Percentiles rank a stretch among this genome's conserved stretches.
These are phyloP conservation scores for Sebastes baramenuke DNA, from an alignment of 2,797 vertebrate species.

Conservation along the genomic window DNA sequence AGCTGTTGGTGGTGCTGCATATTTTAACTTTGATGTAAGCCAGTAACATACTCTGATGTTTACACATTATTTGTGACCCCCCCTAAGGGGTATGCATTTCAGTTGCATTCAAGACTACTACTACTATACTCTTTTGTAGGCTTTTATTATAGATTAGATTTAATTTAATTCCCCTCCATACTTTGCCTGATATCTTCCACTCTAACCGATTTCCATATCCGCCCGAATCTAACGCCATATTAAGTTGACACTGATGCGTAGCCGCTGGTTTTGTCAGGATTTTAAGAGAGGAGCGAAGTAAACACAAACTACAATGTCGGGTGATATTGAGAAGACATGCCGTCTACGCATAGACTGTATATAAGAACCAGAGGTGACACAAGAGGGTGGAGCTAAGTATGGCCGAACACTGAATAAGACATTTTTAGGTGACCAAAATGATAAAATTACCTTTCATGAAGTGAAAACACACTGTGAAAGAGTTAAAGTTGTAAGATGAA, in stretches of 20 bases:
- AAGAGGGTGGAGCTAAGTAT: too few species aligned
- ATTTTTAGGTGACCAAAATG: too few species aligned
- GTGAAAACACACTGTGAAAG: too few species aligned
- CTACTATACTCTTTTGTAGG: neutral
- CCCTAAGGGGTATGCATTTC: neutral
- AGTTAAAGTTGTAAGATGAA: too few species aligned
- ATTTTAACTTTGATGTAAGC: slow-evolving; percentile 3
- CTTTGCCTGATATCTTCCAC: neutral
- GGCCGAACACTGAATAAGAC: too few species aligned
- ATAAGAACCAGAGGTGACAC: too few species aligned
- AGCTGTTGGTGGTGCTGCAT: neutral
- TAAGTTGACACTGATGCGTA: neutral
- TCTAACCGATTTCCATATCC: neutral
- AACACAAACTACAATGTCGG: too few species aligned
- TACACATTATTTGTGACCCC: slow-evolving; percentile 3
- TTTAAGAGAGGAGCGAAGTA: neutral
- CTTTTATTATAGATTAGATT: neutral
- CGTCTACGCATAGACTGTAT: too few species aligned
- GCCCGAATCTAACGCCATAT: neutral
- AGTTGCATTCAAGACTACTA: neutral
- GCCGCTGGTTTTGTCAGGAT: neutral
- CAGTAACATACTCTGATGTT: slow-evolving; percentile 7
- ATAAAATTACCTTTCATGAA: too few species aligned
- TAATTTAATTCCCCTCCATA: too few species aligned
- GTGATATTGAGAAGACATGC: too few species aligned